Percentiles rank a stretch among this genome's conserved stretches.
Conservation (phyloP, 2,113 vertebrate genomes). For the Nesogale talazaci region DNA sequence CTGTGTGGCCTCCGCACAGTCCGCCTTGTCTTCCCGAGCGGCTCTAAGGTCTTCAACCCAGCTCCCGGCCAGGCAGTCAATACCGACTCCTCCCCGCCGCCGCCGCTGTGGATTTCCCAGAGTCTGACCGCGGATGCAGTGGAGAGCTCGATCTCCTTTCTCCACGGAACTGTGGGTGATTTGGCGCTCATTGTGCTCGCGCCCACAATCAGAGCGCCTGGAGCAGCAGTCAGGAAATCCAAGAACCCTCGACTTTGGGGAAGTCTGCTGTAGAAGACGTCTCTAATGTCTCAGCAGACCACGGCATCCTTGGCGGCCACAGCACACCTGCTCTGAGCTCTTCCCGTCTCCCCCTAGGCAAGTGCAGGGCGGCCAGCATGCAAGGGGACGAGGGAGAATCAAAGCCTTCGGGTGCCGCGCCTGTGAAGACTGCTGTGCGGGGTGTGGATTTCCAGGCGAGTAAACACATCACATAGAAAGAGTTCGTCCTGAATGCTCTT, state of each 20-base stretch:
- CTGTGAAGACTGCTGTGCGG: background rate
- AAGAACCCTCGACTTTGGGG: background rate
- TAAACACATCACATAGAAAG: background rate
- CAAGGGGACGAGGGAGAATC: background rate
- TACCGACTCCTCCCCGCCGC: no score
- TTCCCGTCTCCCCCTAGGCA: background rate
- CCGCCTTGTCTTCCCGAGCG: background rate
- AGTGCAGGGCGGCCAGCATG: no score
- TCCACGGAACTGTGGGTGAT: no score
- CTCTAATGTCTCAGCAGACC: background rate
- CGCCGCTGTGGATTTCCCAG: no score
- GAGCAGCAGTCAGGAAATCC: background rate
- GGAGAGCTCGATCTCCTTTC: no score
- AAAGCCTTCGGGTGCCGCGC: background rate
- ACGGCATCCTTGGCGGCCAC: background rate
- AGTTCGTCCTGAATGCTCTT: background rate
- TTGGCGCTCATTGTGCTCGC: background rate
- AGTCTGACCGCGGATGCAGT: no score
- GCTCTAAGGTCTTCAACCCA: background rate
- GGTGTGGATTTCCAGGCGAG: background rate
- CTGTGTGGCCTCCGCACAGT: no score
- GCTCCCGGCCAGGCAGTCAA: no score
- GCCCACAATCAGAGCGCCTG: background rate
- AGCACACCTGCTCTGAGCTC: background rate
- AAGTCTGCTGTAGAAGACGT: background rate